These are phyloP conservation scores for Hydractinia echinata DNA, from an alignment of 30 jellyfish, hydroid and myxozoan species.

Conservation along the genomic window DNA sequence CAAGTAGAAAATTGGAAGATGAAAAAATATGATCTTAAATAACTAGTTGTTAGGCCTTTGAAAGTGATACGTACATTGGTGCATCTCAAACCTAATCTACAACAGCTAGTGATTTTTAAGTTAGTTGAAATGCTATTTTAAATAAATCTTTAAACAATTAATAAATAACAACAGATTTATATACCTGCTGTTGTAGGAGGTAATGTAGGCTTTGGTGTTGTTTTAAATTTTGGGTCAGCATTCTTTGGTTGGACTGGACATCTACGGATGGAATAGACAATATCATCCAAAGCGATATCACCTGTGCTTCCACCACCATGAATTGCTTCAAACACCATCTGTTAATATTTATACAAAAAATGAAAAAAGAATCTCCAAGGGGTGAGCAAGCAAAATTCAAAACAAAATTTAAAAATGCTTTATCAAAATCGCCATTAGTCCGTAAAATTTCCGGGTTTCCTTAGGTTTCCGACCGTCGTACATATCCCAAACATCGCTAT, in stretches of 20 bases:
- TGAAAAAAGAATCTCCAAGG: too few species aligned
- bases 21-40: too few species aligned
- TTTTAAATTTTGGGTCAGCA: conserved; percentile 52
- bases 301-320: conserved; percentile 69
- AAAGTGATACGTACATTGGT: too few species aligned
- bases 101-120: not conserved
- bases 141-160: not conserved
- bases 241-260: conserved; percentile 56
- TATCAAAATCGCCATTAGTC: too few species aligned
- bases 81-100: not conserved
- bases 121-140: not conserved
- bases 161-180: not conserved
- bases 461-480: too few species aligned
- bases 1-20: too few species aligned
- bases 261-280: conserved; percentile 58
- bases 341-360: not conserved
- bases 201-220: conserved; percentile 67
- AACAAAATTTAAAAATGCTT: too few species aligned
- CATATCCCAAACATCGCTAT: too few species aligned
- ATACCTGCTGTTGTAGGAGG: conserved; percentile 69
- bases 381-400: too few species aligned
- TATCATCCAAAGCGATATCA: conserved; percentile 89
- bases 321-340: conserved; percentile 94
- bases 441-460: too few species aligned
- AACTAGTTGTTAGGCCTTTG: too few species aligned